Base-by-base conservation (phyloP, 2,797 vertebrate species). In the Cottoperca gobio region DNA sequence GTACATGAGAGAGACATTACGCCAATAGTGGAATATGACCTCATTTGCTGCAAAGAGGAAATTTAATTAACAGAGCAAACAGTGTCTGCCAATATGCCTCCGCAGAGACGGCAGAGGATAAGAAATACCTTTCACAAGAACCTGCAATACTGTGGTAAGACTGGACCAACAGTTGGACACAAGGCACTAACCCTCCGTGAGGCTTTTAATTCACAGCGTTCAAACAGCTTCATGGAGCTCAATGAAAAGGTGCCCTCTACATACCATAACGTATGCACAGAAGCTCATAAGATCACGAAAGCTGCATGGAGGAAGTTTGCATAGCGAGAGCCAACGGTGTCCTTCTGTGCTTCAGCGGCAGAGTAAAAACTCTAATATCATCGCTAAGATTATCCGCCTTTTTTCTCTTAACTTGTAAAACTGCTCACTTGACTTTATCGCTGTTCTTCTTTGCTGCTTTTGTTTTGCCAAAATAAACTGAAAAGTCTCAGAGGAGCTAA, bases 61-160 rank as follows among this genome's bases (percentile, higher is more conserved):
- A 95, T 95, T 95, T 95, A 94, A 95, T 95, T 95, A 95, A 95
- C 94, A 94, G 94, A 93, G 94, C 92, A 95, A 96, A 95, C 94
- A 95, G 90, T 88, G 89, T 91, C 92, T 93, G 93, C 93, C 91
- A 92, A 92, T 93, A 94, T 92, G 92, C 89, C 93, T 94, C 93
- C 93, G 71, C 73, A 63, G 92, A 94, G 93, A 93, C 93, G 63
- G 86, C 82, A 85, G 91, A 82, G 86, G 87, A 92, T 82, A 90
- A 92, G 87, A 92, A 86, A 89, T 89, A 92, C 90, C 90, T 93
- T 90, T 91, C 85, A 86, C 86, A 76, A 88, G 78, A 79, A 89
- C 86, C 92, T 91, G 91, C 92, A 93, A 91, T 92, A 78, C 83
- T 78, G 84, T 86, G 78, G 89, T 88, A 87, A 89, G 88, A 88